A percentile compares a stretch with the other conserved stretches of the same genome.
Conservation (phyloP, 2,888 invertebrate species). For the Prosapia bicincta region DNA sequence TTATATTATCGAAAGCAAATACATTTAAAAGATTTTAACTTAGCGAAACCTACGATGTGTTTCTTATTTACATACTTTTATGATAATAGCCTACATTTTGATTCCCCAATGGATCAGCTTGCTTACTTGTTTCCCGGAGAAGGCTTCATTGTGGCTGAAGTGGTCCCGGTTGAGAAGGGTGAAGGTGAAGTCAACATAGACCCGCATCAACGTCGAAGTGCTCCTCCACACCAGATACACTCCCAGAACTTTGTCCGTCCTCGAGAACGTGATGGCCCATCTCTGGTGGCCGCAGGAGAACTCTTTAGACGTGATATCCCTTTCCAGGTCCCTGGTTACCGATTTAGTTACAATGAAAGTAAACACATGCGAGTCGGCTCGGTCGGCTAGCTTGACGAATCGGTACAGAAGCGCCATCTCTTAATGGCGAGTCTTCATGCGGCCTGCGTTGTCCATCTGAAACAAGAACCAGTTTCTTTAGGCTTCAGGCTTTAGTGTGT, state of each 20-base stretch:
- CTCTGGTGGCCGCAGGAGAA: slow-evolving; percentile 77
- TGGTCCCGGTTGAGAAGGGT: slow-evolving; percentile 77
- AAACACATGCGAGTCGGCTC: slow-evolving; percentile 78
- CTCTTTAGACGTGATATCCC: slow-evolving; percentile 76
- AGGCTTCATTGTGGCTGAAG: slow-evolving; percentile 77
- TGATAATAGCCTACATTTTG: too few relatives aligned
- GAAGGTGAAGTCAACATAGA: slow-evolving; percentile 76
- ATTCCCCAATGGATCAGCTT: neutral
- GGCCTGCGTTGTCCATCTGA: neutral
- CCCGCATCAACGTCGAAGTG: slow-evolving; percentile 69
- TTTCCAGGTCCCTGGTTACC: slow-evolving; percentile 70
- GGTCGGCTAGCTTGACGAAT: slow-evolving; percentile 77
- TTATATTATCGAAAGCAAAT: too few relatives aligned
- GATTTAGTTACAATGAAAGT: slow-evolving; percentile 78
- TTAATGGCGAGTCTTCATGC: neutral
- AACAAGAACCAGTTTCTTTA: too few relatives aligned
- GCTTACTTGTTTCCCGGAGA: slow-evolving; percentile 68
- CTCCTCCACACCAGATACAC: slow-evolving; percentile 76
- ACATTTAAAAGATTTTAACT: too few relatives aligned
- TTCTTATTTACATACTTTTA: too few relatives aligned
- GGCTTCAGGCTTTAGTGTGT: too few relatives aligned
- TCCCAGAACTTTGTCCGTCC: slow-evolving; percentile 70
- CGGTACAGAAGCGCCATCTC: slow-evolving; percentile 75
- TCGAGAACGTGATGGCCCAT: slow-evolving; percentile 77
- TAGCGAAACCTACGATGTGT: too few relatives aligned